Percentiles rank a stretch among this genome's conserved stretches.
Evolutionary conservation across 1,140 invertebrate species (phyloP).

Genomic region (Cotesia typhae): DNA sequence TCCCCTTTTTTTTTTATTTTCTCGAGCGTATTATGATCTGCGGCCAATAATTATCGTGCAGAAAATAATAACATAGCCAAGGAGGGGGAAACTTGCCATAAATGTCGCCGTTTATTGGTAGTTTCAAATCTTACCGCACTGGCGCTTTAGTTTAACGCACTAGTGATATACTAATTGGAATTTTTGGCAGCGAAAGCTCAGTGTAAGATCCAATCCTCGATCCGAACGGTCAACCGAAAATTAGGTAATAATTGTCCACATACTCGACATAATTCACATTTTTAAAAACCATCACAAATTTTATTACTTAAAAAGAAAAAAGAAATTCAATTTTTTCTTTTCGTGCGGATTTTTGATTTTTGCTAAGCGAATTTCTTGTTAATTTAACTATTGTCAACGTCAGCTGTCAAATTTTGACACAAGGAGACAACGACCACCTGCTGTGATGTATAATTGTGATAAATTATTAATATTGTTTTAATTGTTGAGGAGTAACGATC

Average conservation of each 20-base stretch:
- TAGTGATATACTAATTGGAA: constrained; percentile 61
- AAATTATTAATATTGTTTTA: not conserved
- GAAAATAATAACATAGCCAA: constrained; percentile 8
- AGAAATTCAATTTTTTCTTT: not conserved
- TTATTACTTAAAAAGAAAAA: too few species aligned
- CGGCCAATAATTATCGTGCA: too few species aligned
- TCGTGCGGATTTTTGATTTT: not conserved
- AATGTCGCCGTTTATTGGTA: constrained; percentile 45
- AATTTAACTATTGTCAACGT: constrained; percentile 16
- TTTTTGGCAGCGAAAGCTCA: constrained; percentile 60
- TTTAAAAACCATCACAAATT: not conserved
- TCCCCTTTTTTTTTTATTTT: too few species aligned
- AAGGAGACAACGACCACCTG: constrained; percentile 9
- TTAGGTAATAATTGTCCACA: constrained; percentile 58
- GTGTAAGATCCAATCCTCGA: constrained; percentile 66
- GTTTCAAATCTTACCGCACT: constrained; percentile 38
- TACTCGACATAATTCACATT: constrained; percentile 30
- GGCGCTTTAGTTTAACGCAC: constrained; percentile 55
- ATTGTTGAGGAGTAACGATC: too few species aligned
- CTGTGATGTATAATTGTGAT: constrained; percentile 17
- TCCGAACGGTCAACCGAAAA: constrained; percentile 66
- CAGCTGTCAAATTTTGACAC: not conserved
- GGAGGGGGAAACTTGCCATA: constrained; percentile 43
- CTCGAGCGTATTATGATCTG: not conserved
- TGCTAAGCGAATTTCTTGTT: not conserved